Base-by-base conservation (phyloP, 2,113 vertebrate species). In the Tetraodon nigroviridis region DNA sequence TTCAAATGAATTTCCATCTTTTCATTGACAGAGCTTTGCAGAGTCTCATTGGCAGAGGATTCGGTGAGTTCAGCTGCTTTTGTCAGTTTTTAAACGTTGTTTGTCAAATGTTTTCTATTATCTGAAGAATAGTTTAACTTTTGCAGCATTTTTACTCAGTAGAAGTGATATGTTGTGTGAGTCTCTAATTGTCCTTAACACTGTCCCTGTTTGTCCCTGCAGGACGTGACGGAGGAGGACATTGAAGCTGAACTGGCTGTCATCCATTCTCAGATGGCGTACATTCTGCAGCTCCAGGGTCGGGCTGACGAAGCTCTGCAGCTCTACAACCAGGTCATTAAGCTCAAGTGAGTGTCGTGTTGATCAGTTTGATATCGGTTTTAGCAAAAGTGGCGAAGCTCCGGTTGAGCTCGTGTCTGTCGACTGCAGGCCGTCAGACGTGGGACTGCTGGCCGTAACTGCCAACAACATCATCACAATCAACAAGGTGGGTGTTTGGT, bases 401-500 rank as follows among this genome's bases (percentile, higher is more conserved):
- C 10, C 7, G 11, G 32, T 37, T 11, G 12, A 15, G 8, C 40
- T 6, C 6, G 32, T 10, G 13, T 14, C 7, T 71, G 18, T 52
- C 65, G 4, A 41, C 45, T 78, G n/a, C 88, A 99, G 97, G 84
- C 96, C 97, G 0, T 94, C 95, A 48, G 97, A 99, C 75, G 93
- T 98, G 63, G 97, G 94, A 78, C 91, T 98, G 45, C 88, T 99
- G 53, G 96, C 97, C 80, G 97, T 99, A 78, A 98, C 98, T 67
- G 97, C 97, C 80, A 99, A 99, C 86, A 99, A 99, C 71, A 99
- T 98, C 86, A 97, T 99, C 77, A 99, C 97, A 51, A 94, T 98
- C 80, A 99, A 99, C 83, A 99, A 98, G 94, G 97, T 98, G 90
- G 18, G 63, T 41, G 3, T 7, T 17, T n/a, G 24, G 7, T 15